These are phyloP conservation scores for Lasioglossum zephyrum DNA, from an alignment of 2,888 invertebrate species.

Conservation along the genomic window DNA sequence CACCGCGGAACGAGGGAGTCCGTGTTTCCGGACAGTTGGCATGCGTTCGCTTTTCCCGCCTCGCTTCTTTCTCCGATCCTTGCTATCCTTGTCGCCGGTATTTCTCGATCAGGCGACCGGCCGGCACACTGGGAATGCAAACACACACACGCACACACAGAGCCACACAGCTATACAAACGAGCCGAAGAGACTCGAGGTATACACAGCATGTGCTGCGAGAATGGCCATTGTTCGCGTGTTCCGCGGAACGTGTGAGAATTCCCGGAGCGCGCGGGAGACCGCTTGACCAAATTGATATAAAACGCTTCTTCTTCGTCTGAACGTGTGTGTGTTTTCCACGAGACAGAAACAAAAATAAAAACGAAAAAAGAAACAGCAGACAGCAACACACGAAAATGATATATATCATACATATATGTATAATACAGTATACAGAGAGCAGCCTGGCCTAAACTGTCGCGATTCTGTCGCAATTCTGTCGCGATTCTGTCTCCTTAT, in stretches of 20 bases:
- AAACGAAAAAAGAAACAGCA: not conserved
- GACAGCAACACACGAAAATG: not conserved
- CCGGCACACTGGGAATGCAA: constrained; percentile 23
- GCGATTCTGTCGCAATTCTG: not conserved
- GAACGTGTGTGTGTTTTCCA: not conserved
- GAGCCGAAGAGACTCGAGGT: not conserved
- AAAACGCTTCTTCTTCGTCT: not conserved
- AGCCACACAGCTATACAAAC: not conserved
- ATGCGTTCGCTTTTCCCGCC: constrained; percentile 56
- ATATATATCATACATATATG: not conserved
- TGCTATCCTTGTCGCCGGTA: constrained; percentile 28
- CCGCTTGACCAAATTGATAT: not conserved
- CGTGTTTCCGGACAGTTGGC: constrained; percentile 39
- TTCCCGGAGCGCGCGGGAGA: not conserved
- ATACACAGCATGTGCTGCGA: constrained; percentile 20
- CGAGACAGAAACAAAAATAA: not conserved
- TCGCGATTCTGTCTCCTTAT: not conserved
- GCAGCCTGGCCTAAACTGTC: not conserved
- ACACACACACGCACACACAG: constrained; percentile 11
- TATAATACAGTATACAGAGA: not conserved
- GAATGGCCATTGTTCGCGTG: not conserved
- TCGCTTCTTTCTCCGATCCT: constrained; percentile 48
- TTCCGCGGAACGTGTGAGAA: not conserved
- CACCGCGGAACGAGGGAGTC: constrained; percentile 27
- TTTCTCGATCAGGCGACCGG: constrained; percentile 31